These are phyloP conservation scores for Hoplodrina blanda DNA, from an alignment of 2,888 invertebrate genomes.

Conservation along the genomic window DNA sequence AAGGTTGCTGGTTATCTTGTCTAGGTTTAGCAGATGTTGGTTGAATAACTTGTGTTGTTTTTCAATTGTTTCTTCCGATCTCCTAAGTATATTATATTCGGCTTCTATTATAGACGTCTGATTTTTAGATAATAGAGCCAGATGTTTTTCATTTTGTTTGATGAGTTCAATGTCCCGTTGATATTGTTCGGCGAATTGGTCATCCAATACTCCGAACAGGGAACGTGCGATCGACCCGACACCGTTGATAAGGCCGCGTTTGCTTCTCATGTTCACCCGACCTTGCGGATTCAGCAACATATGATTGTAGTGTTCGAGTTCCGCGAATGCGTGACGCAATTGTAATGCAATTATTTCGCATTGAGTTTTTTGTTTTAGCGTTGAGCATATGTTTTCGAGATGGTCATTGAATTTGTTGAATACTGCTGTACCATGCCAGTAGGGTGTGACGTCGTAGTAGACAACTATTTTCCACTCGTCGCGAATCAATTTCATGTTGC, in stretches of 20 bases:
- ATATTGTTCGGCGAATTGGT: conserved; percentile 13
- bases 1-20: conserved; percentile 9
- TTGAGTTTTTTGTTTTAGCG: conserved; percentile 3
- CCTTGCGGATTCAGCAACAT: conserved; percentile 20
- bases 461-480: conserved; percentile 9
- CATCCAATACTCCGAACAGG: conserved; percentile 12
- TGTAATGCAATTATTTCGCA: conserved; percentile 3
- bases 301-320: conserved; percentile 7
- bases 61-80: conserved; percentile 37
- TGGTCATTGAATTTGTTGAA: background rate
- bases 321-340: background rate
- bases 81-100: conserved; percentile 44
- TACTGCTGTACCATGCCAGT: conserved; percentile 1
- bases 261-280: background rate
- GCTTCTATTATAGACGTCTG: conserved; percentile 57
- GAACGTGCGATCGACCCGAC: conserved; percentile 10
- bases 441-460: conserved; percentile 5
- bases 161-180: conserved; percentile 2
- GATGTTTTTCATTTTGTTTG: conserved; percentile 39
- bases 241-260: conserved; percentile 14
- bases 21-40: conserved; percentile 25
- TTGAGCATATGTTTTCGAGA: background rate
- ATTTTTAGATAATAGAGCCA: conserved; percentile 45
- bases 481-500: conserved; percentile 3
- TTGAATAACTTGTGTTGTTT: conserved; percentile 44